These are phyloP conservation scores for Formica exsecta DNA, from an alignment of 1,140 invertebrate genomes.

Conservation along the genomic window DNA sequence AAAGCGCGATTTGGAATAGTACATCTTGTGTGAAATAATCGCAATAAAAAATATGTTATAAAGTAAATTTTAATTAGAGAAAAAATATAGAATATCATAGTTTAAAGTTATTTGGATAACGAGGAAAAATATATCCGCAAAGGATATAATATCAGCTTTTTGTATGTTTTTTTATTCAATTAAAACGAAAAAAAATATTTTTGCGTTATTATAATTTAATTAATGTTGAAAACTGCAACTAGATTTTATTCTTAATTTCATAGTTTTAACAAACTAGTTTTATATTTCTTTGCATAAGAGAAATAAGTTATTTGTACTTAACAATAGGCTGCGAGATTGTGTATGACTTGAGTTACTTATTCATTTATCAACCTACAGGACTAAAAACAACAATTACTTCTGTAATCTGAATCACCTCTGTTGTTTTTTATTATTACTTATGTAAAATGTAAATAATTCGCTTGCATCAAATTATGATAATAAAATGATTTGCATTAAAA, in stretches of 20 bases:
- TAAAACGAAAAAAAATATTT: too few species aligned
- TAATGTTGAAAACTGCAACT: too few species aligned
- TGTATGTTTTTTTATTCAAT: too few species aligned
- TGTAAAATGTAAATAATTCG: background rate
- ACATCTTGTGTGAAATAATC: background rate
- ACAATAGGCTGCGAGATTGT: background rate
- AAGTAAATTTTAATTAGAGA: background rate
- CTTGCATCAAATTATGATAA: background rate
- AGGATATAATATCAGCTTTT: too few species aligned
- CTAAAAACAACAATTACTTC: background rate
- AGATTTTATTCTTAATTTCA: background rate
- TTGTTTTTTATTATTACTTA: background rate
- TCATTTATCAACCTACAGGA: background rate
- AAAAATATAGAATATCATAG: background rate
- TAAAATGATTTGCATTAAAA: background rate
- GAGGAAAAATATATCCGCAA: too few species aligned
- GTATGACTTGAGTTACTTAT: background rate
- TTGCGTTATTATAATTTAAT: too few species aligned
- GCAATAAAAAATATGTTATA: background rate
- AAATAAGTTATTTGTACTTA: background rate
- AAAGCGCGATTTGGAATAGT: background rate
- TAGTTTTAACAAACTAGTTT: background rate
- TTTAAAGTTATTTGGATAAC: too few species aligned
- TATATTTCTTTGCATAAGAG: background rate
- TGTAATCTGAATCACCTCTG: too few species aligned